phyloP scores from a whole-genome alignment of 2,113 vertebrate species.

The Notarius quadriscutis region DNA sequence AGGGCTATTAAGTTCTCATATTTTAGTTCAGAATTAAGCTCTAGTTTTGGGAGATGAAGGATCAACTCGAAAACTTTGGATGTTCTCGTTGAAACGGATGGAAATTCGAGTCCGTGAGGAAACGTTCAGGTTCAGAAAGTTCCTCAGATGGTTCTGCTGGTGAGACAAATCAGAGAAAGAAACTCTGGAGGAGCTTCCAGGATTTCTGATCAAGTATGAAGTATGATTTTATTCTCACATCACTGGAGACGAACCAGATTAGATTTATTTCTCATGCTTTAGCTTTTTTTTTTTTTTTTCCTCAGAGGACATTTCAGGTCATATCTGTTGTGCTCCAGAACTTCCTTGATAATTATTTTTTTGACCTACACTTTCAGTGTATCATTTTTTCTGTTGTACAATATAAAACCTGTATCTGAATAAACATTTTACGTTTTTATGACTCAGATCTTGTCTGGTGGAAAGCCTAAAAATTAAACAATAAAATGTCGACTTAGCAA shows the following conservation, averaged over 20 bases:
- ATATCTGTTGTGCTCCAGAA: constrained; percentile 39
- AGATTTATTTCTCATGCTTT: neutral
- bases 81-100: neutral
- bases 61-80: too few relatives aligned
- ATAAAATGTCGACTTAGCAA: neutral
- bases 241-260: neutral
- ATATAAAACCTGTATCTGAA: constrained; percentile 59
- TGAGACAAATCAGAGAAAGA: neutral
- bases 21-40: neutral
- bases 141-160: neutral
- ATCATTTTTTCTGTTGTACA: constrained; percentile 57
- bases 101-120: neutral
- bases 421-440: constrained; percentile 64
- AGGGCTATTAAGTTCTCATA: constrained; percentile 12
- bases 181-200: neutral
- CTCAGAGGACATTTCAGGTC: constrained; percentile 22
- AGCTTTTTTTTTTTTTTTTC: constrained; percentile 18
- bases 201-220: neutral
- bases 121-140: neutral
- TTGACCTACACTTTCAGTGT: constrained; percentile 49
- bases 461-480: neutral
- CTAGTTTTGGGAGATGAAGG: neutral
- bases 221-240: neutral
- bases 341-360: constrained; percentile 52
- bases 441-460: constrained; percentile 26